Evolutionary conservation across 2,113 vertebrate species (phyloP).

Genomic region (Chrysochloris asiatica): DNA sequence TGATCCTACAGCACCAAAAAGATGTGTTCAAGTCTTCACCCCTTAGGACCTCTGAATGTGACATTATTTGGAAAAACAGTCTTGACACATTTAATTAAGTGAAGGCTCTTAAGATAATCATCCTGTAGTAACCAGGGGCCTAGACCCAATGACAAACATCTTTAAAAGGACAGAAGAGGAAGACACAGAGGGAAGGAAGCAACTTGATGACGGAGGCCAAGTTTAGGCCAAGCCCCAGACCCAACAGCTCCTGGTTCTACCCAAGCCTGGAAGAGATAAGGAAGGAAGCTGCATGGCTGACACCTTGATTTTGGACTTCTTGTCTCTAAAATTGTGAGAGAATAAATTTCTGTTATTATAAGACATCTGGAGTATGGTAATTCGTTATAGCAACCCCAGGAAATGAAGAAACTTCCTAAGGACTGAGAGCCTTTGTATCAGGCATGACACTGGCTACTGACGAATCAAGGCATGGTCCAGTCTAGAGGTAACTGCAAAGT

Average conservation of each 20-base stretch:
- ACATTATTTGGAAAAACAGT: not conserved
- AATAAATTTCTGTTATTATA: not conserved
- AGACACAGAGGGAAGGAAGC: not conserved
- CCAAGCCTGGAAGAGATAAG: not conserved
- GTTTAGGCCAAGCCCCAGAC: no score
- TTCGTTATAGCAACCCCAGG: not conserved
- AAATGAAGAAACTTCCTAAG: not conserved
- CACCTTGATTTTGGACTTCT: not conserved
- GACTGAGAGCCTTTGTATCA: not conserved
- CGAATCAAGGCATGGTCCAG: conserved; percentile 1
- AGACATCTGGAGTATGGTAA: not conserved
- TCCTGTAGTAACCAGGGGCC: not conserved
- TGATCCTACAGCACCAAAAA: no score
- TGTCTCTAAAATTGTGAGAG: not conserved
- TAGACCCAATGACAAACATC: not conserved
- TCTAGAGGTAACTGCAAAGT: not conserved
- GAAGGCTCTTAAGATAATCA: not conserved
- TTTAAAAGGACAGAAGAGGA: not conserved
- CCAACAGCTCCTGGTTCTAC: not conserved
- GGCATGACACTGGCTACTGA: not conserved
- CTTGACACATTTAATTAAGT: not conserved
- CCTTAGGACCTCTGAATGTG: not conserved
- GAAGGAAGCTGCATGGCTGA: not conserved
- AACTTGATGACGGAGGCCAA: no score
- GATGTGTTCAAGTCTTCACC: not conserved